phyloP scores from a whole-genome alignment of 2,797 vertebrate species.

The Heteromormyrus szaboi region DNA sequence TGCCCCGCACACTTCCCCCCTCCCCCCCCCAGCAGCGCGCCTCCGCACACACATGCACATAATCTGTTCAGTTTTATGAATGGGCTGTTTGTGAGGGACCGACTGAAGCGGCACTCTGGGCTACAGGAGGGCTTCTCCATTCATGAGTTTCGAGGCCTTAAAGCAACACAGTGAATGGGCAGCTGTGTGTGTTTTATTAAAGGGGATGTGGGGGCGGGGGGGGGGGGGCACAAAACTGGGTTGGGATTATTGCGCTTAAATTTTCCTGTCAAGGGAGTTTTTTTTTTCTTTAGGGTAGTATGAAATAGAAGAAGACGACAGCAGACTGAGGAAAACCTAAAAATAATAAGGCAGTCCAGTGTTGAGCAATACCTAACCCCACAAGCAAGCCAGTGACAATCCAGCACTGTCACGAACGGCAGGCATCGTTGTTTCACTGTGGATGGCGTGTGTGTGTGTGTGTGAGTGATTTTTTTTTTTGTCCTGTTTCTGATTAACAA shows the following conservation, averaged over 20 bases:
- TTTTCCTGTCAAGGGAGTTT: slow-evolving; percentile 26
- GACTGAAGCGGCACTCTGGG: slow-evolving; percentile 65
- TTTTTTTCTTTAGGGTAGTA: neutral
- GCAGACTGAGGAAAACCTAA: slow-evolving; percentile 28
- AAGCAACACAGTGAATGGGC: slow-evolving; percentile 51
- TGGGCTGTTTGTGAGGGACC: slow-evolving; percentile 68
- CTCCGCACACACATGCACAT: neutral
- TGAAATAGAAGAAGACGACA: slow-evolving; percentile 30
- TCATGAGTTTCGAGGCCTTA: slow-evolving; percentile 46
- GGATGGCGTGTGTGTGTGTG: neutral
- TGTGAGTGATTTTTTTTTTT: neutral
- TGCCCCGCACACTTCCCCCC: neutral
- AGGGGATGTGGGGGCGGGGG: slow-evolving; percentile 20
- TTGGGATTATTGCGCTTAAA: slow-evolving; percentile 36
- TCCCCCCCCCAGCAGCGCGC: neutral
- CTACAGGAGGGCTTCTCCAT: slow-evolving; percentile 58
- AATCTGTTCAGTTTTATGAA: slow-evolving; percentile 56
- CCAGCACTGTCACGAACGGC: neutral
- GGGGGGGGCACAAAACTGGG: slow-evolving; percentile 28
- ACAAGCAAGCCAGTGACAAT: neutral
- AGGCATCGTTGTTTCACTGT: neutral
- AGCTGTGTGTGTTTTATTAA: slow-evolving; percentile 57
- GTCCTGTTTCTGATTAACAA: neutral
- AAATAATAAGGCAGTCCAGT: slow-evolving; percentile 32
- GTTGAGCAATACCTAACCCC: slow-evolving; percentile 23